These are phyloP conservation scores for Heliothis virescens DNA, from an alignment of 1,140 invertebrate genomes.

Conservation along the genomic window DNA sequence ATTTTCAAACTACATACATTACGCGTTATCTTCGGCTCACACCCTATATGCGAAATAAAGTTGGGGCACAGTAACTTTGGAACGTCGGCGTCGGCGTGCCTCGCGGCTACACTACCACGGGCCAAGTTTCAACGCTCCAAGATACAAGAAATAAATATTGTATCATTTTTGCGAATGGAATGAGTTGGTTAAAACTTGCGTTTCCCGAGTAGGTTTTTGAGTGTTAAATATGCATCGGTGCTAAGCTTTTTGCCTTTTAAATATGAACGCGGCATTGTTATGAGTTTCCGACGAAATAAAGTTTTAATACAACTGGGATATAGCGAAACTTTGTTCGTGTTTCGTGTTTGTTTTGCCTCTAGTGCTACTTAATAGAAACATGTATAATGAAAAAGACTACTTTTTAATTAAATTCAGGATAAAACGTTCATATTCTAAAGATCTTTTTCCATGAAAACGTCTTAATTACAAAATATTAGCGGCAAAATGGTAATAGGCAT, in stretches of 20 bases:
- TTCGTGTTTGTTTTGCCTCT: background rate
- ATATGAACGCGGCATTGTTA: conserved; percentile 35
- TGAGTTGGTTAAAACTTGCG: conserved; percentile 52
- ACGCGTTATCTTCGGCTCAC: conserved; percentile 42
- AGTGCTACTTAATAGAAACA: background rate
- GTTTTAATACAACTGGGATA: conserved; percentile 15
- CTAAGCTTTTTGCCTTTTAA: conserved; percentile 44
- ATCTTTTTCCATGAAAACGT: background rate
- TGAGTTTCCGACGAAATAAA: conserved; percentile 12
- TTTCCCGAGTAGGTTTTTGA: conserved; percentile 12
- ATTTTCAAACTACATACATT: conserved; percentile 48
- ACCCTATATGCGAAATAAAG: conserved; percentile 49
- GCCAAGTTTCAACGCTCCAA: conserved; percentile 45
- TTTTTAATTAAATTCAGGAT: background rate
- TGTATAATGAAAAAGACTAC: background rate
- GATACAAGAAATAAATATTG: conserved; percentile 53
- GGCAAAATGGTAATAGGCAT: background rate
- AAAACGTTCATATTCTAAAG: background rate
- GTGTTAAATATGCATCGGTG: conserved; percentile 36
- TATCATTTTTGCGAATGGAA: conserved; percentile 51
- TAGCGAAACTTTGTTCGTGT: conserved; percentile 11
- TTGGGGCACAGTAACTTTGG: conserved; percentile 45
- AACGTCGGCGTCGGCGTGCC: conserved; percentile 36
- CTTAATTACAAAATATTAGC: background rate
- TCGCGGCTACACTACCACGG: conserved; percentile 46